A percentile compares a stretch with the other conserved stretches of the same genome.
These are phyloP conservation scores for Diarsia rubi DNA, from an alignment of 2,888 invertebrate species.

Conservation along the genomic window DNA sequence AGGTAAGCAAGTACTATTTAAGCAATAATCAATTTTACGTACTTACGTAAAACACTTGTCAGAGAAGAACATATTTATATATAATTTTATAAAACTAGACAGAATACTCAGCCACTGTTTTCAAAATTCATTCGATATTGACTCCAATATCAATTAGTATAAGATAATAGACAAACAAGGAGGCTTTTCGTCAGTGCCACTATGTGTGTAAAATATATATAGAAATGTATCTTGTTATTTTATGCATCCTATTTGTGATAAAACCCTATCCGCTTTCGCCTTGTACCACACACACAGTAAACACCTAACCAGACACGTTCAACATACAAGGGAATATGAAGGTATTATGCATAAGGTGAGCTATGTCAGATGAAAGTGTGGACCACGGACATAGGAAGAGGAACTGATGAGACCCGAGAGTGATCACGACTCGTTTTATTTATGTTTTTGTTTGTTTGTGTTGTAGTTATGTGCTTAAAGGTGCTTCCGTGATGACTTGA, in stretches of 20 bases:
- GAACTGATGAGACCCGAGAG: slow-evolving; percentile 57
- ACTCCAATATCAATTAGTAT: background rate
- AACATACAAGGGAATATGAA: slow-evolving; percentile 58
- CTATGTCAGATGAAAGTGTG: slow-evolving; percentile 68
- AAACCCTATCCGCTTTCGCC: slow-evolving; percentile 9
- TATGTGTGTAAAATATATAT: too few relatives aligned
- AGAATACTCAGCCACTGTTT: background rate
- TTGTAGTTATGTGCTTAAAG: slow-evolving; percentile 23
- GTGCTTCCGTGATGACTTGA: slow-evolving; percentile 25
- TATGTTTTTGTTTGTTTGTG: slow-evolving; percentile 20
- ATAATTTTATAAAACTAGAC: background rate
- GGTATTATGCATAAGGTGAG: slow-evolving; percentile 47
- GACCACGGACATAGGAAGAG: slow-evolving; percentile 58
- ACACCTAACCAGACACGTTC: slow-evolving; percentile 17
- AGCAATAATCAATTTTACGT: background rate
- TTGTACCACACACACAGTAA: slow-evolving; percentile 5
- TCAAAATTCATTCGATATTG: background rate
- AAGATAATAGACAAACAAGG: background rate
- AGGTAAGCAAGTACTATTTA: background rate
- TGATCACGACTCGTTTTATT: slow-evolving; percentile 48
- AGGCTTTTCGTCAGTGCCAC: background rate
- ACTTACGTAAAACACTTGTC: background rate
- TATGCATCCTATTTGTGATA: background rate
- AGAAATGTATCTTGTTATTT: background rate
- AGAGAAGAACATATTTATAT: background rate